Evolutionary conservation across 2,888 invertebrate species (phyloP).

Genomic region (Lasioglossum morio): DNA sequence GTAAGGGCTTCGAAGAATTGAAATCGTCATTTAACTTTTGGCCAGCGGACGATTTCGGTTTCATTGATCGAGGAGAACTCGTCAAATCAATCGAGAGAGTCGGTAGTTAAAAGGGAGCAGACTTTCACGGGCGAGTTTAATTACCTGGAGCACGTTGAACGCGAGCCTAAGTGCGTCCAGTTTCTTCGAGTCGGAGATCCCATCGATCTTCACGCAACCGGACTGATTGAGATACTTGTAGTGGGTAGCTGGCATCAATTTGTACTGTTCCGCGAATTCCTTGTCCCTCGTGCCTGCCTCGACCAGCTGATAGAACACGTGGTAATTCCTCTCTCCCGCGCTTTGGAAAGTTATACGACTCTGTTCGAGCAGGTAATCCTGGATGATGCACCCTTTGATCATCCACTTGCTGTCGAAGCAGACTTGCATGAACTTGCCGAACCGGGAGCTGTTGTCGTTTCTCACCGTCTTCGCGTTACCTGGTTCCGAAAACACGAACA

Average conservation of each 20-base stretch:
- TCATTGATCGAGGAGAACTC: neutral
- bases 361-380: conserved; percentile 95
- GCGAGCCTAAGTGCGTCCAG: conserved; percentile 95
- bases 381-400: conserved; percentile 95
- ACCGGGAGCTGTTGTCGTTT: conserved; percentile 96
- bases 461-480: conserved; percentile 97
- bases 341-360: conserved; percentile 96
- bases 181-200: conserved; percentile 88
- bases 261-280: conserved; percentile 90
- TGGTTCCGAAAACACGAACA: conserved; percentile 77
- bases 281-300: conserved; percentile 93
- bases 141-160: conserved; percentile 92
- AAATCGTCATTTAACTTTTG: no score
- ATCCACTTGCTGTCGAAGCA: conserved; percentile 95
- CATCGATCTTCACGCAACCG: conserved; percentile 89
- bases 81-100: neutral
- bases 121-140: neutral
- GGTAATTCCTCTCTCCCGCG: conserved; percentile 94
- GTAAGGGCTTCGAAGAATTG: no score
- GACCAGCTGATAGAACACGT: conserved; percentile 96
- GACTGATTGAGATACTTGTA: conserved; percentile 94
- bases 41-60: no score
- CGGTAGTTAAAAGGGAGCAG: neutral
- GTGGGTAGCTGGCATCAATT: conserved; percentile 90
- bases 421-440: conserved; percentile 98